Evolutionary conservation across 2,888 invertebrate genomes (phyloP), one percentile per base, ranked within the genome.

Genomic region (Cotesia congregata): DNA sequence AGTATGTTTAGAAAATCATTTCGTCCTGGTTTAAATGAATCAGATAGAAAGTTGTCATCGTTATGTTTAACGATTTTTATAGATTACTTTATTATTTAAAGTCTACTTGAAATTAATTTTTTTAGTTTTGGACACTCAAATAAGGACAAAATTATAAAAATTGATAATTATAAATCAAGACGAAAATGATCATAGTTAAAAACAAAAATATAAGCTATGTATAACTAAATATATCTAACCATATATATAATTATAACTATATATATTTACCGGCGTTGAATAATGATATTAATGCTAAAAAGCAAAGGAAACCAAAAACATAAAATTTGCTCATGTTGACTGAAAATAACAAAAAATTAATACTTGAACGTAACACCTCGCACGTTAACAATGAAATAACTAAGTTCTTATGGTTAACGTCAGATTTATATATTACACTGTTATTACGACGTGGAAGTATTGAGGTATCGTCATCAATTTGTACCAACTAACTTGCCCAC

Each of bases 381-480:
- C 7, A 50, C 7, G 12, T 50, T 50, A 12, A 50, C 50, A 12
- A 12, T 50, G 12, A 2, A 12, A 50, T 50, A 12, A 50, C 50
- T 50, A 12, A 50, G 50, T 50, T 50, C 7, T 12, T 50, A 12
- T 12, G 7, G 12, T 7, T 50, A 12, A 50, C 50, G 7, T 12
- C 50, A 50, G 12, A 50, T 50, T 50, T 50, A 50, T 50, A 50
- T 50, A 50, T 50, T 12, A 50, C 50, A 50, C 50, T 82, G 83
- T 81, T 81, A 78, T 77, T 83, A 85, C 86, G 83, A 86, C 86
- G 86, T 86, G 86, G 86, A 86, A 85, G 83, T 80, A 81, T 82
- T 77, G 79, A 82, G 81, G 78, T 79, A 82, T 81, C 82, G 73
- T 85, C 84, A 83, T 83, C 83, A 84, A 81, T 82, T 80, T 80